Evolutionary conservation across 2,888 invertebrate species (phyloP).

Genomic region (Ormyrus labotus): DNA sequence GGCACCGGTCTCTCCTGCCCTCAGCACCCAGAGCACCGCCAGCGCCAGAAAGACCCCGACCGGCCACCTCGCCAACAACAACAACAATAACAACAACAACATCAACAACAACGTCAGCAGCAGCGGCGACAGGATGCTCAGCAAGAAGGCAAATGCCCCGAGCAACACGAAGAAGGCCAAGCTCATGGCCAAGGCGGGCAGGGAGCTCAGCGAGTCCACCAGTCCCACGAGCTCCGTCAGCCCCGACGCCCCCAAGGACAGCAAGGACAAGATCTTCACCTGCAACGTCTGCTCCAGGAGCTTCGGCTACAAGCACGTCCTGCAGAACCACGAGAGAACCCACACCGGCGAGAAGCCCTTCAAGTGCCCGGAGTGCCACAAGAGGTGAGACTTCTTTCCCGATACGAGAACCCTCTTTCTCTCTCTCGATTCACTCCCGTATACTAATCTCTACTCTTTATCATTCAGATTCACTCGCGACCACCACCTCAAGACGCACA

Average conservation of each 20-base stretch:
- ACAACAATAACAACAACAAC: constrained; percentile 67
- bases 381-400: constrained; percentile 77
- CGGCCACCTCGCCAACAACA: constrained; percentile 61
- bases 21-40: constrained; percentile 62
- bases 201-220: constrained; percentile 67
- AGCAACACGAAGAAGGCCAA: constrained; percentile 75
- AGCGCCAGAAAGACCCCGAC: constrained; percentile 47
- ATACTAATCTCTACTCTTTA: neutral
- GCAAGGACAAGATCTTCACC: constrained; percentile 89
- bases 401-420: neutral
- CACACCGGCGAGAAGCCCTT: constrained; percentile 97
- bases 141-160: constrained; percentile 64
- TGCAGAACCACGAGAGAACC: constrained; percentile 95
- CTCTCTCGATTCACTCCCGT: too few species aligned
- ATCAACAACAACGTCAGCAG: constrained; percentile 70
- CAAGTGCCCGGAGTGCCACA: constrained; percentile 93
- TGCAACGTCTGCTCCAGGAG: constrained; percentile 92
- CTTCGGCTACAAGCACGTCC: constrained; percentile 95
- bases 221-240: constrained; percentile 77
- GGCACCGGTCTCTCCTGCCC: constrained; percentile 70
- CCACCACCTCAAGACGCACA: constrained; percentile 95
- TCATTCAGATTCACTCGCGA: constrained; percentile 86
- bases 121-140: constrained; percentile 71
- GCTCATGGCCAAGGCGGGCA: neutral
- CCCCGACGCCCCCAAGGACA: constrained; percentile 70